Evolutionary conservation across 1,140 invertebrate species (phyloP), one percentile per base, ranked within the genome.

Genomic region (Ptiloglossa arizonensis): DNA sequence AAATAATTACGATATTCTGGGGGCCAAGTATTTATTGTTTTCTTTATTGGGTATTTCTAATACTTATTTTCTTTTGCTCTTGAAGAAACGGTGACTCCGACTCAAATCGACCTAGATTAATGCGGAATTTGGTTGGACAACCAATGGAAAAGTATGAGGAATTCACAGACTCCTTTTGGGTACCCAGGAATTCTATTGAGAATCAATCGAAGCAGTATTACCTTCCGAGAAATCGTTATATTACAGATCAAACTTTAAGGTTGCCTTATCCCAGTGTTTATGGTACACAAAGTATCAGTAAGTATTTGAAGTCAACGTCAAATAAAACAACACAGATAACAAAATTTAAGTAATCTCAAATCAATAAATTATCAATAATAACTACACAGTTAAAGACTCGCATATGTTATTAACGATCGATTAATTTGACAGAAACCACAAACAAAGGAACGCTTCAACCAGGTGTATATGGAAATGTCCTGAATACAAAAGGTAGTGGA

Each of bases 171-270:
- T 85, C 89, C 1, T 89, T 86, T 62, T 91, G 90, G 89, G 83
- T 80, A 1, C 72, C 87, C 46, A 89, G 82, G 81, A 89, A 88
- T 85, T 91, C 80, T 81, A 80, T 78, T 38, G 87, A 84, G 83
- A 92, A 77, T 87, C 94, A 86, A 93, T 93, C 79, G 90, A 95
- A 95, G 76, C 94, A 95, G 72, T 94, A 95, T 81, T 95, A 95
- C 86, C 79, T 95, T 19, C 90, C 90, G 11, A 93, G 94, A 88
- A 93, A 93, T 72, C 90, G 95, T 82, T 95, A 95, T 71, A 89
- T 95, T 52, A 92, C 94, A 66, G 95, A 93, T 50, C 92, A 93
- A 74, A 93, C 79, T 75, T 83, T 90, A 8, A 91, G 92, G 70
- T 83, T 93, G 75, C 89, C 92, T 11, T 91, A 91, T 82, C 88